Percentiles rank a stretch among this genome's conserved stretches.
phyloP scores from a whole-genome alignment of 2,888 invertebrate species.

The Nomada ruficornis region DNA sequence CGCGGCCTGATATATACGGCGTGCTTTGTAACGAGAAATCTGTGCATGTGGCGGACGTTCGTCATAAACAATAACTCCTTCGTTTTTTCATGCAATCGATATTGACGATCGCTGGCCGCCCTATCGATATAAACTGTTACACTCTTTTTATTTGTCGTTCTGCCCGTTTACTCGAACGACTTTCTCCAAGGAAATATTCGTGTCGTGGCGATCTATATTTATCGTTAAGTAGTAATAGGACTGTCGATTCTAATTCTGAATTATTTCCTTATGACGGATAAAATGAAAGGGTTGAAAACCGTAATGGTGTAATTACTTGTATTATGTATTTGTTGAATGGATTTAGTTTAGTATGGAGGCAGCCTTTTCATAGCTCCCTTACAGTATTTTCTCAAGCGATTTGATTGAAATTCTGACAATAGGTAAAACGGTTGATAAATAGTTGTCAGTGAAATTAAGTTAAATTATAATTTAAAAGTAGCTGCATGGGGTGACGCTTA shows the following conservation, averaged over 20 bases:
- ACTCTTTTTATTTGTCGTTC: constrained; percentile 42
- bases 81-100: constrained; percentile 43
- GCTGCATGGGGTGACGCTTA: too few relatives aligned
- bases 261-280: background rate
- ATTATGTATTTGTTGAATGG: background rate
- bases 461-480: too few relatives aligned
- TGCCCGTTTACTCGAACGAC: constrained; percentile 1
- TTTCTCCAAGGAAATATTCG: background rate
- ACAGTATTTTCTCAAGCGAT: too few relatives aligned
- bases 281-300: background rate
- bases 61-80: constrained; percentile 62
- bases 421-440: too few relatives aligned
- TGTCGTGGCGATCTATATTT: background rate
- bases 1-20: constrained; percentile 15
- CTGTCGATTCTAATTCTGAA: background rate
- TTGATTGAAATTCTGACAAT: too few relatives aligned
- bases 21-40: constrained; percentile 17
- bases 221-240: background rate
- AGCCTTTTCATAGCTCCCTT: too few relatives aligned
- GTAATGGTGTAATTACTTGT: background rate
- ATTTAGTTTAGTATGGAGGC: too few relatives aligned
- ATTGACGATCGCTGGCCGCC: constrained; percentile 23
- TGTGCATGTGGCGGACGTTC: constrained; percentile 39
- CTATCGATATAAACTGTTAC: constrained; percentile 22
- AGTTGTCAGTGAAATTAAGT: too few relatives aligned